A percentile compares a stretch with the other conserved stretches of the same genome.
phyloP scores from a whole-genome alignment of 2,113 vertebrate species.

The Hyperoodon ampullatus region DNA sequence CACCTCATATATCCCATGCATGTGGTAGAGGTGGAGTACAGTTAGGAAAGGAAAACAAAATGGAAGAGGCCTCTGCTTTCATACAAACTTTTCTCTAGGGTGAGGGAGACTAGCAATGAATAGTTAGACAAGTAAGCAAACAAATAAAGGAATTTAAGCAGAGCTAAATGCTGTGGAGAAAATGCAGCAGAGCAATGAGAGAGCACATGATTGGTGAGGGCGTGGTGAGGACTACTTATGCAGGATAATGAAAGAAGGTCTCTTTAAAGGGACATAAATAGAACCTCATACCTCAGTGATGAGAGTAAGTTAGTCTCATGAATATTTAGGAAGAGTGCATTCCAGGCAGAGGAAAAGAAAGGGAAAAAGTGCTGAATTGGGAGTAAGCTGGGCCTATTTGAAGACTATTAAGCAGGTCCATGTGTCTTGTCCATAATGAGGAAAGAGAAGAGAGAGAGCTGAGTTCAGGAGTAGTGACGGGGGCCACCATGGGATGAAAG shows the following conservation, averaged over 20 bases:
- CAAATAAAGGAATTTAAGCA: neutral
- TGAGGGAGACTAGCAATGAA: neutral
- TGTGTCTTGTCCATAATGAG: neutral
- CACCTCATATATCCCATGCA: neutral
- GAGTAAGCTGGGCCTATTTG: neutral
- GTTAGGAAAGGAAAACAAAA: neutral
- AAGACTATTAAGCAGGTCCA: neutral
- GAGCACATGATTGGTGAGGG: neutral
- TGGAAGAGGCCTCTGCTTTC: no score
- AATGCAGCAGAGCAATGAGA: neutral
- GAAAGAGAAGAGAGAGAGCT: neutral
- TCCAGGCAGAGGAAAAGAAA: neutral
- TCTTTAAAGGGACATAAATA: neutral
- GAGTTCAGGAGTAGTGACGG: neutral
- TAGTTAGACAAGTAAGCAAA: neutral
- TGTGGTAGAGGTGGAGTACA: neutral
- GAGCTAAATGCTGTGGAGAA: neutral
- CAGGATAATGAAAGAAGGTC: neutral
- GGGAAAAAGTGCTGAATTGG: neutral
- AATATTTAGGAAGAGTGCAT: neutral
- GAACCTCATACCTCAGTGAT: neutral
- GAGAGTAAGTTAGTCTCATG: neutral
- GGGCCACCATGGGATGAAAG: fast-evolving
- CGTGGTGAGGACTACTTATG: neutral
- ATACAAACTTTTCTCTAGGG: neutral